Conservation (phyloP, 2,888 invertebrate genomes). For the Sclerodermus sp. region DNA sequence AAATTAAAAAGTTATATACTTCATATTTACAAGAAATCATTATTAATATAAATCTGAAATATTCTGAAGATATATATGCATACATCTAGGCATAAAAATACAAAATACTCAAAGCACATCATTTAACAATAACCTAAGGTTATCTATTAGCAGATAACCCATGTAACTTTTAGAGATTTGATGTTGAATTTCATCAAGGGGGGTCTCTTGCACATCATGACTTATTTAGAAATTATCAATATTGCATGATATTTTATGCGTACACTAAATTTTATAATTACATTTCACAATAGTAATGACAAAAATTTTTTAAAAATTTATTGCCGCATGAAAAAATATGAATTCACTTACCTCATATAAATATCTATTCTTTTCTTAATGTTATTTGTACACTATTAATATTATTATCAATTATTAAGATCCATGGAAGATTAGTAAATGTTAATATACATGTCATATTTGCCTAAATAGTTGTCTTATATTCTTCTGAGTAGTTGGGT, state of each 20-base stretch:
- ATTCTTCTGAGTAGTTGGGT: slow-evolving; percentile 54
- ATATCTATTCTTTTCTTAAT: too few relatives aligned
- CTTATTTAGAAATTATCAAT: not conserved
- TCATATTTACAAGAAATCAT: not conserved
- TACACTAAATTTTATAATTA: not conserved
- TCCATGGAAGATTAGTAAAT: too few relatives aligned
- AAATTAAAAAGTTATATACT: not conserved
- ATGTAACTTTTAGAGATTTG: slow-evolving; percentile 26
- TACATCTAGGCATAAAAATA: not conserved
- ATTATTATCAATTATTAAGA: too few relatives aligned
- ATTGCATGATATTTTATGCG: slow-evolving; percentile 1
- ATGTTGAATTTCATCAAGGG: slow-evolving; percentile 28
- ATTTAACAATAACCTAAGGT: slow-evolving; percentile 30
- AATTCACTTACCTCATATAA: not conserved
- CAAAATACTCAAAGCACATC: slow-evolving; percentile 8
- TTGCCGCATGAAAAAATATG: not conserved
- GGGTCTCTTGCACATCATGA: slow-evolving; percentile 15
- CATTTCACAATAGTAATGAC: not conserved
- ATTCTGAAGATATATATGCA: not conserved
- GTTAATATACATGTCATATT: not conserved
- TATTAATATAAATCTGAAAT: not conserved
- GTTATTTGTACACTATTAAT: too few relatives aligned
- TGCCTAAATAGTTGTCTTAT: not conserved
- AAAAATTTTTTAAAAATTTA: not conserved
- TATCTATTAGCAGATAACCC: slow-evolving; percentile 39